phyloP scores from a whole-genome alignment of 2,888 invertebrate genomes.

The Melikaiella ostensackeni region DNA sequence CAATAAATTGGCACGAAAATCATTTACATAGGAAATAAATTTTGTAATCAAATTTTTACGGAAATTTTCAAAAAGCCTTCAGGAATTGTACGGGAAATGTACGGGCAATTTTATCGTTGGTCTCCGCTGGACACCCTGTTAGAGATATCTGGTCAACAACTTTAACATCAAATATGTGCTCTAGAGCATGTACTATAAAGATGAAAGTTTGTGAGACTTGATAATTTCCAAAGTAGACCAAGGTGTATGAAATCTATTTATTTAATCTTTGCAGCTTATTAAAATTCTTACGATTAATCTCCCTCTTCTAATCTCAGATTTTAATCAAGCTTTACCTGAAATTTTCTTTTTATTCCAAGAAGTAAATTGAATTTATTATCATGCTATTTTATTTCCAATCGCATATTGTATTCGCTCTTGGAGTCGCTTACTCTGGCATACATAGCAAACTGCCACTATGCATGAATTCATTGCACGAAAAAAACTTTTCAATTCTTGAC shows the following conservation, averaged over 20 bases:
- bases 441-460: constrained; percentile 26
- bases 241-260: not conserved
- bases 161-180: too few relatives aligned
- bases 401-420: constrained; percentile 6
- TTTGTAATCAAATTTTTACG: too few relatives aligned
- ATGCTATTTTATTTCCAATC: constrained; percentile 10
- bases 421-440: not conserved
- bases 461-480: constrained; percentile 53
- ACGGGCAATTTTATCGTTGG: too few relatives aligned
- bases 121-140: too few relatives aligned
- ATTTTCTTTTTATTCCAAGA: not conserved
- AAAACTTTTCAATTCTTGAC: constrained; percentile 53
- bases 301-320: not conserved
- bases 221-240: not conserved
- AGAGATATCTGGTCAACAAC: too few relatives aligned
- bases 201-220: too few relatives aligned
- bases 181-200: too few relatives aligned
- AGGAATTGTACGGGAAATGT: too few relatives aligned
- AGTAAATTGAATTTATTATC: constrained; percentile 16
- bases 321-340: not conserved
- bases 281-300: constrained; percentile 1
- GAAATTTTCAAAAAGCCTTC: too few relatives aligned
- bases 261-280: constrained; percentile 5
- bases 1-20: too few relatives aligned
- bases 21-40: too few relatives aligned